Conservation (phyloP, 1,140 invertebrate species). For the Nomia melanderi region DNA sequence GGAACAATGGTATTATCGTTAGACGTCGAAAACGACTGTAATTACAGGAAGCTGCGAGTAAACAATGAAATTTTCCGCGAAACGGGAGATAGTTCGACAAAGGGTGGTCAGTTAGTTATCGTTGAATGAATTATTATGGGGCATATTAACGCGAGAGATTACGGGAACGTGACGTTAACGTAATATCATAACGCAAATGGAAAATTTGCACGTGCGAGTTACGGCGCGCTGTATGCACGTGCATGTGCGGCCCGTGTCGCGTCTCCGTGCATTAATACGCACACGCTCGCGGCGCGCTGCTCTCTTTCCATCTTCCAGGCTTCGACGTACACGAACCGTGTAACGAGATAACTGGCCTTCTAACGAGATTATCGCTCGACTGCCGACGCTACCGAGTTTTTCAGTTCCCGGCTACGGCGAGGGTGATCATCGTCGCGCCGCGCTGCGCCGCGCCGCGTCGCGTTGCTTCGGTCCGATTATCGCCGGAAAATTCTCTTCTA, state of each 20-base stretch:
- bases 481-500: conserved; percentile 28
- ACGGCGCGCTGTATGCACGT: not conserved
- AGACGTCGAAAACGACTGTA: not conserved
- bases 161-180: no score
- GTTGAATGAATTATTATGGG: not conserved
- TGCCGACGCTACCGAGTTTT: conserved; percentile 23
- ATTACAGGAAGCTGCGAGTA: no score
- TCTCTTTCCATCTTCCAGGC: not conserved
- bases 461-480: no score
- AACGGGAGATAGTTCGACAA: not conserved
- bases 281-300: not conserved
- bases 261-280: not conserved
- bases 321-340: conserved; percentile 21
- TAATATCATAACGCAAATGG: no score
- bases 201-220: not conserved
- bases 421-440: not conserved
- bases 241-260: not conserved
- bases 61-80: not conserved
- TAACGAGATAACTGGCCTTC: conserved; percentile 57
- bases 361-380: conserved; percentile 53
- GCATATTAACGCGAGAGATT: no score
- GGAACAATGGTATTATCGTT: no score
- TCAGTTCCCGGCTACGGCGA: not conserved
- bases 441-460: no score
- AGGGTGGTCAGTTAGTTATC: not conserved